phyloP scores from a whole-genome alignment of 2,888 invertebrate species.

The Arenicola marina region DNA sequence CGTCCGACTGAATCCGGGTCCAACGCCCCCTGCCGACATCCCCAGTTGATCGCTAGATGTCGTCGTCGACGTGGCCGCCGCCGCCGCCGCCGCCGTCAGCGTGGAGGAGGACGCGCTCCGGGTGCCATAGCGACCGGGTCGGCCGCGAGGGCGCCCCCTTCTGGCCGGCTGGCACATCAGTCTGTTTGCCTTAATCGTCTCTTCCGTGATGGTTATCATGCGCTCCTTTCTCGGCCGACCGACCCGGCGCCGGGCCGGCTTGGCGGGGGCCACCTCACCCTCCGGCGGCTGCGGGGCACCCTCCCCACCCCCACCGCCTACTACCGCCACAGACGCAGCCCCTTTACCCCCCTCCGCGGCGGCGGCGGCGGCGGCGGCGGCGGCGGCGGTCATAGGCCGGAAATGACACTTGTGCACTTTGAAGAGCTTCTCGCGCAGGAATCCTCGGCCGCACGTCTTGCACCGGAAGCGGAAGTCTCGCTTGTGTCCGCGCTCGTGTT shows the following conservation, averaged over 20 bases:
- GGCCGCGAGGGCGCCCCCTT: not conserved
- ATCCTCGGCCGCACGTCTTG: constrained; percentile 51
- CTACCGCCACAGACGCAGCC: too few species aligned
- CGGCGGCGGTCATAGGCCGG: not conserved
- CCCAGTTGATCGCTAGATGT: too few species aligned
- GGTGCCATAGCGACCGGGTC: too few species aligned
- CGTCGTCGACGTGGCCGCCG: too few species aligned
- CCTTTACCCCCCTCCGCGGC: too few species aligned
- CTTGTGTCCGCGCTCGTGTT: constrained; percentile 57
- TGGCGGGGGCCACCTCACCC: not conserved
- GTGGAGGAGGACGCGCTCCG: too few species aligned
- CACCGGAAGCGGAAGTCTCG: constrained; percentile 48
- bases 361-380: not conserved
- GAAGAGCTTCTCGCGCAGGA: constrained; percentile 38
- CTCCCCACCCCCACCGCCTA: too few species aligned
- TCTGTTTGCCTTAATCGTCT: not conserved
- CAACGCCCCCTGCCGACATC: too few species aligned
- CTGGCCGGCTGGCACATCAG: too few species aligned
- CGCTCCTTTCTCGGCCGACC: not conserved
- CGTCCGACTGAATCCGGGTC: too few species aligned
- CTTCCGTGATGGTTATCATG: not conserved
- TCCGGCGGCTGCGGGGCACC: not conserved
- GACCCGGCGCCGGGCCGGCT: not conserved
- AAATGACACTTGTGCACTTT: constrained; percentile 7
- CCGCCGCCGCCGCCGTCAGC: too few species aligned